These are phyloP conservation scores for Heterotilapia buettikoferi DNA, from an alignment of 2,113 vertebrate genomes.

Conservation along the genomic window DNA sequence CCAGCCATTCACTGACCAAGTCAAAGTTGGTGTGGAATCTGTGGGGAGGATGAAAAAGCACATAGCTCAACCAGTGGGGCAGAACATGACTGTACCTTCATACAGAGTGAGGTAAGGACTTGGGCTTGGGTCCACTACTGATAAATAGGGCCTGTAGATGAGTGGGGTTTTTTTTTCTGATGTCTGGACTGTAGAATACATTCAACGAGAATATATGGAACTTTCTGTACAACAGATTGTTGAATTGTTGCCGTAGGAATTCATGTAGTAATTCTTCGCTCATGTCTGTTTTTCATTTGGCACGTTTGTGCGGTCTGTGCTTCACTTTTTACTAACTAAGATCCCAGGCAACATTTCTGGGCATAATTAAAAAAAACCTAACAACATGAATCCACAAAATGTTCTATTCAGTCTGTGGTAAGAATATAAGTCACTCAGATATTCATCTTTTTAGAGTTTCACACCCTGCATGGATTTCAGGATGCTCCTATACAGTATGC, in stretches of 20 bases:
- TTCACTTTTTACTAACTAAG: neutral
- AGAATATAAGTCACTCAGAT: neutral
- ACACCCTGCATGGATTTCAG: neutral
- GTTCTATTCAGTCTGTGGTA: neutral
- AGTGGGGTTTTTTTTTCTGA: neutral
- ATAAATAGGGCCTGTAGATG: neutral
- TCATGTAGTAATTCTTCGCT: neutral
- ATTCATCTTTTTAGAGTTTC: neutral
- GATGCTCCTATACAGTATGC: neutral
- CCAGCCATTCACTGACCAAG: constrained; percentile 77
- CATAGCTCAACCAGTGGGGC: neutral
- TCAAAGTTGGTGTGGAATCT: constrained; percentile 79
- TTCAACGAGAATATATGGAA: neutral
- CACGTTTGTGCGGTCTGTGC: neutral
- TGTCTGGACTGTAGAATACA: neutral
- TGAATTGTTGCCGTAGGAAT: neutral
- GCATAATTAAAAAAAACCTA: neutral
- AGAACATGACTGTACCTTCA: neutral
- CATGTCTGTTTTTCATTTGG: neutral
- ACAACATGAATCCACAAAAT: neutral
- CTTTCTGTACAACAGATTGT: neutral
- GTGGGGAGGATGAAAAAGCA: constrained; percentile 14
- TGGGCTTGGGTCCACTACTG: neutral
- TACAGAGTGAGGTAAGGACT: neutral
- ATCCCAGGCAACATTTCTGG: neutral